Evolutionary conservation across 2,888 invertebrate genomes (phyloP).

Genomic region (Nomada ruficornis): DNA sequence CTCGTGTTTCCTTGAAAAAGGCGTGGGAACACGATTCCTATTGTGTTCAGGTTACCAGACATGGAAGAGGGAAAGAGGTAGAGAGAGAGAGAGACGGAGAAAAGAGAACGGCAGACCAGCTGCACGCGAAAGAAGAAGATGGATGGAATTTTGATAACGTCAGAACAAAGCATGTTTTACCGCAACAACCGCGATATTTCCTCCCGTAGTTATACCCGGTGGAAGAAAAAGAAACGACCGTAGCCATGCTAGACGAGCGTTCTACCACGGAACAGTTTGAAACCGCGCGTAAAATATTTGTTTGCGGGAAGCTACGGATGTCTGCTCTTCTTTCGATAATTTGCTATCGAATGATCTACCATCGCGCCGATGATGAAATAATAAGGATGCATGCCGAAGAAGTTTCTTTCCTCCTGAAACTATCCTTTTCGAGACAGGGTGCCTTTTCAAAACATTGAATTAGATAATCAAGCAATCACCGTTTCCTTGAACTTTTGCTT

Average conservation of each 20-base stretch:
- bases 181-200: constrained; percentile 68
- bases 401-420: background rate
- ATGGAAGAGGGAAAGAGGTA: too few species aligned
- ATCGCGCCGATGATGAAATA: background rate
- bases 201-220: constrained; percentile 45
- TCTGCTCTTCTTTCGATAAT: background rate
- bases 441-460: background rate
- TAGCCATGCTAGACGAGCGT: background rate
- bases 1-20: constrained; percentile 24
- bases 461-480: background rate
- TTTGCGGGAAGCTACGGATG: background rate
- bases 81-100: constrained; percentile 1
- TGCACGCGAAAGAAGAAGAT: constrained; percentile 33
- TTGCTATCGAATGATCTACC: constrained; percentile 2
- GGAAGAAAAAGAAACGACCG: constrained; percentile 28
- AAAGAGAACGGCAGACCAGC: constrained; percentile 13
- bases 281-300: constrained; percentile 3
- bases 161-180: constrained; percentile 65
- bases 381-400: background rate
- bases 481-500: too few species aligned
- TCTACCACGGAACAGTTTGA: constrained; percentile 12
- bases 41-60: constrained; percentile 10
- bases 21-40: constrained; percentile 52
- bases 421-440: background rate
- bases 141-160: constrained; percentile 75